A percentile compares a stretch with the other conserved stretches of the same genome.
Conservation (phyloP, 2,888 invertebrate genomes). For the Hololepta plana region DNA sequence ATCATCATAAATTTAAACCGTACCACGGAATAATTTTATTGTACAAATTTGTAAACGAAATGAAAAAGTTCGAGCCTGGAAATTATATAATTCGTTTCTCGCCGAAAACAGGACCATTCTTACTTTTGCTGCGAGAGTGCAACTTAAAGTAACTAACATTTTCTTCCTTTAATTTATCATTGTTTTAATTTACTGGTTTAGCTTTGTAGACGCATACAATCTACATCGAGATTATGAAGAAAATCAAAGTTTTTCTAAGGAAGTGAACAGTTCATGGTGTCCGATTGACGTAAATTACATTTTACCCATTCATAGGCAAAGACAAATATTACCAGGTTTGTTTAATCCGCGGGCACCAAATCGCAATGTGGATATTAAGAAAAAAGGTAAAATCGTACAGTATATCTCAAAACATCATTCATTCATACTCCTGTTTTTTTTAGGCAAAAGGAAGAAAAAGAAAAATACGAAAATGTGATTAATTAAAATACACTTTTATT, state of each 20-base stretch:
- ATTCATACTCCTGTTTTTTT: no score
- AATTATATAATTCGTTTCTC: conserved; percentile 19
- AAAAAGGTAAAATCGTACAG: no score
- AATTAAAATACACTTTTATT: no score
- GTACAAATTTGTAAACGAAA: conserved; percentile 15
- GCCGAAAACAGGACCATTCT: conserved; percentile 18
- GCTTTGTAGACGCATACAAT: conserved; percentile 7
- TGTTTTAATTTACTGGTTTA: conserved; percentile 7
- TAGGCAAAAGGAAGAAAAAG: no score
- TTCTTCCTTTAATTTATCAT: no score
- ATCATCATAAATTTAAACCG: conserved; percentile 17
- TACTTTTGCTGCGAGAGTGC: conserved; percentile 13
- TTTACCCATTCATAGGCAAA: conserved; percentile 11
- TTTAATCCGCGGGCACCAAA: conserved; percentile 9
- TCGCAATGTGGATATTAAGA: no score
- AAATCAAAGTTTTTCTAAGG: conserved; percentile 10
- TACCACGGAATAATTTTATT: conserved; percentile 16
- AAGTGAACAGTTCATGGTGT: conserved; percentile 12
- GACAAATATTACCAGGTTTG: conserved; percentile 13
- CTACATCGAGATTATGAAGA: conserved; percentile 11
- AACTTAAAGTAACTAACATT: conserved; percentile 1
- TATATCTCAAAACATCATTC: no score
- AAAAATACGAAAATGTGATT: no score
- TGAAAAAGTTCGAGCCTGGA: conserved; percentile 14
- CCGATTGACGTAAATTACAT: conserved; percentile 13